phyloP scores from a whole-genome alignment of 2,888 invertebrate species.

The Mactromeris polynyma region DNA sequence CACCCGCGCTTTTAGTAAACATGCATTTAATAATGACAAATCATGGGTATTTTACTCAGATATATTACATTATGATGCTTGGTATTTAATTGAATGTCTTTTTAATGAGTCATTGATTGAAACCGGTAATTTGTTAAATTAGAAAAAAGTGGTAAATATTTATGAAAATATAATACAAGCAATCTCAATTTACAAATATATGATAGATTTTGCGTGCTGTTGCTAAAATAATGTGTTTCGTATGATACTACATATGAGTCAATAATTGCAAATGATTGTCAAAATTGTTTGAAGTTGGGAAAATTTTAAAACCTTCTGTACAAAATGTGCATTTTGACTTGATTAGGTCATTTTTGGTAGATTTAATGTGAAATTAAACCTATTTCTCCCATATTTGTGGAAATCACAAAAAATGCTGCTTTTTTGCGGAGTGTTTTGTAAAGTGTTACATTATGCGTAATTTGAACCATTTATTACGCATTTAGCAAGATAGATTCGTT shows the following conservation, averaged over 20 bases:
- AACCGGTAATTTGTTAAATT: background rate
- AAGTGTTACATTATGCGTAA: background rate
- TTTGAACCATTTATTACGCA: background rate
- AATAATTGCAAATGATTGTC: constrained; percentile 8
- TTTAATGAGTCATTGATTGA: constrained; percentile 36
- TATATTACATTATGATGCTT: background rate
- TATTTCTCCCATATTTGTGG: background rate
- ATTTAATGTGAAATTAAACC: constrained; percentile 10
- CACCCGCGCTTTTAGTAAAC: background rate
- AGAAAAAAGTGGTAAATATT: constrained; percentile 26
- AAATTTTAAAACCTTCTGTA: background rate
- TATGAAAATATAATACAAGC: constrained; percentile 10
- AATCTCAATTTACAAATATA: constrained; percentile 25
- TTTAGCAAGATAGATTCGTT: background rate
- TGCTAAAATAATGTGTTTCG: constrained; percentile 42
- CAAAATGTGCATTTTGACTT: background rate
- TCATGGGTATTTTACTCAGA: background rate
- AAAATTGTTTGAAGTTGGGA: constrained; percentile 8
- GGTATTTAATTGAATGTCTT: constrained; percentile 35
- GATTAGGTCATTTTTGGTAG: constrained; percentile 4
- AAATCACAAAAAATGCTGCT: background rate
- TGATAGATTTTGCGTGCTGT: constrained; percentile 35
- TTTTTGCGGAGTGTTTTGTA: background rate
- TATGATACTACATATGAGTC: constrained; percentile 30
- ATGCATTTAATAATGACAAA: constrained; percentile 19